Base-by-base conservation (phyloP, 2,113 vertebrate genomes). In the Neolamprologus caudopunctatus region DNA sequence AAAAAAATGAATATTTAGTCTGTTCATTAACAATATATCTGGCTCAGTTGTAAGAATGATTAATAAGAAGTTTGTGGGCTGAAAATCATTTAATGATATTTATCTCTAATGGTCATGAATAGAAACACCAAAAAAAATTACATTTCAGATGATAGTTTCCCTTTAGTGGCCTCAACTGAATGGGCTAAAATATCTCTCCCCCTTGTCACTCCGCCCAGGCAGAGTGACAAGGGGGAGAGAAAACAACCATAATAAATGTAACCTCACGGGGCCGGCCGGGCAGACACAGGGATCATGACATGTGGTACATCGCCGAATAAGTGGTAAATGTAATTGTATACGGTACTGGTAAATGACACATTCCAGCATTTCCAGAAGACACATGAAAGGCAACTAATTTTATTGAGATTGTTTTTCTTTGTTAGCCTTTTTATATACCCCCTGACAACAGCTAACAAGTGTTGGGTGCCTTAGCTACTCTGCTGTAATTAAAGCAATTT, bases 151-250 rank as follows among this genome's bases (percentile, higher is more conserved):
- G 28, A 61, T 16, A 31, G 57, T 61, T 61, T 61, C 8, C 57
- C 8, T 17, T 61, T 61, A 61, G 28, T 61, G 8, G 26, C 28
- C 57, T 61, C 57, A 61, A 61, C 57, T 61, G 14, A 61, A 31
- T 61, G 8, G 28, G 28, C 14, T 6, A 61, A 33, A 61, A 31
- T 61, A 10, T 2, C 8, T 50, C 47, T 50, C 17, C 47, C 47
- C 47, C 47, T 50, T 50, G 47, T 50, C 16, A 50, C 17, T n/a
- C 17, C 0, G 0, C 17, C 17, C 0, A 1, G 50, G 50, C 50
- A 1, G 50, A 51, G 50, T 51, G 50, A 51, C 50, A 51, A 51
- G 50, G 50, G 17, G 50, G 50, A 51, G 50, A 51, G 50, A 58
- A 28, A 58, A 58, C 55, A 28, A 58, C 55, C 55, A 58, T 58